These are phyloP conservation scores for Zapornia atra DNA, from an alignment of 2,113 vertebrate species.

Conservation along the genomic window DNA sequence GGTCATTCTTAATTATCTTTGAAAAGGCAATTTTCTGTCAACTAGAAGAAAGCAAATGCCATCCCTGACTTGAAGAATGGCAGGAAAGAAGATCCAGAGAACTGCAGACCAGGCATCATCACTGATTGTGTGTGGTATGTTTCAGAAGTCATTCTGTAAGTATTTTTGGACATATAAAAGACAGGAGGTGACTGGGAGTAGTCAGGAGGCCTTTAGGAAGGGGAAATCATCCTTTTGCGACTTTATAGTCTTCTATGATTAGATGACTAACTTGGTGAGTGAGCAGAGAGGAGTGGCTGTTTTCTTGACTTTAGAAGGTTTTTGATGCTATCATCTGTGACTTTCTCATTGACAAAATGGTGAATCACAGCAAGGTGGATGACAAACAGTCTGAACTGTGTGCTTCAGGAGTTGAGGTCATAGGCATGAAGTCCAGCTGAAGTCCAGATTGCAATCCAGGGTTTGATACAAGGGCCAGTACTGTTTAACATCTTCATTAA, in stretches of 20 bases:
- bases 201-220: background rate
- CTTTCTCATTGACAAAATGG: background rate
- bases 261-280: background rate
- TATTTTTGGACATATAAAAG: background rate
- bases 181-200: background rate
- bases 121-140: background rate
- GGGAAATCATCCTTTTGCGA: background rate
- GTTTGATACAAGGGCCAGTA: background rate
- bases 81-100: background rate
- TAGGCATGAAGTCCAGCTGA: background rate
- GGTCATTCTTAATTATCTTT: background rate
- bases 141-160: background rate
- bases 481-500: background rate
- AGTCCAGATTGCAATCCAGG: background rate
- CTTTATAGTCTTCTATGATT: accelerated
- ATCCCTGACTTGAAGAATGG: background rate
- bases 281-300: background rate
- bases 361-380: background rate
- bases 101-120: background rate
- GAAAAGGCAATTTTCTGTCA: background rate
- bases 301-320: background rate
- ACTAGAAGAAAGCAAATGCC: background rate
- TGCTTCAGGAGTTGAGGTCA: background rate
- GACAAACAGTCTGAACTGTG: background rate
- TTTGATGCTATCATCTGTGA: background rate